phyloP scores from a whole-genome alignment of 2,797 vertebrate genomes.

The Melanotaenia boesemani region DNA sequence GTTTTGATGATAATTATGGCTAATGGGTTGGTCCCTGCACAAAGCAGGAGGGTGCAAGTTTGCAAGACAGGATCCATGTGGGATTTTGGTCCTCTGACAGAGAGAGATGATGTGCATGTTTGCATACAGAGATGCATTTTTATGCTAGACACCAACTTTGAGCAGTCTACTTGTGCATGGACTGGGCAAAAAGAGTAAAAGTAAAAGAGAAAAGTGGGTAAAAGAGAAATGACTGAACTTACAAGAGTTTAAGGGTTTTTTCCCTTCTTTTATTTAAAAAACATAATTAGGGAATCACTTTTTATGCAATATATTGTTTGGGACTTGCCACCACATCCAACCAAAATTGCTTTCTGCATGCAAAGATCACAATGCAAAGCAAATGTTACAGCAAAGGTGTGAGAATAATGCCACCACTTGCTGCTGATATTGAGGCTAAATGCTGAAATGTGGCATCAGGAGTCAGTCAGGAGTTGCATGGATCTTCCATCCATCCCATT shows the following conservation, averaged over 20 bases:
- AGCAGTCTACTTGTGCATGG: not conserved
- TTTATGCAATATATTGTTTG: not conserved
- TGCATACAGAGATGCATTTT: not conserved
- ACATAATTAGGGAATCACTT: not conserved
- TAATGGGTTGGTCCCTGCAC: not conserved
- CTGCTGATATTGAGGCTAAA: constrained; percentile 1
- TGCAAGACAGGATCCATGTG: not conserved
- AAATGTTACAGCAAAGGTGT: not conserved
- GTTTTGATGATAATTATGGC: constrained; percentile 6
- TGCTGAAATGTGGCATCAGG: constrained; percentile 14
- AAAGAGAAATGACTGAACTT: not conserved
- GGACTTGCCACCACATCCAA: not conserved
- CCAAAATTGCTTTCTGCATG: not conserved
- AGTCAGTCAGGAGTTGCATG: not conserved
- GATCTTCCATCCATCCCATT: not conserved
- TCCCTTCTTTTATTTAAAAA: not conserved
- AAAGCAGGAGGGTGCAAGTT: not conserved
- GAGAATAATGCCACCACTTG: not conserved
- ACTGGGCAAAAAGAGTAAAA: too few relatives aligned
- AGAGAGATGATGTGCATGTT: not conserved
- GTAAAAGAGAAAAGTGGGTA: too few relatives aligned
- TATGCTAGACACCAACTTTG: not conserved
- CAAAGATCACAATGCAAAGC: not conserved
- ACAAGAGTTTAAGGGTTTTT: not conserved
- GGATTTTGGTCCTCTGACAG: not conserved